Conservation (phyloP, 2,888 invertebrate species). For the Mesorhabditis belari region DNA sequence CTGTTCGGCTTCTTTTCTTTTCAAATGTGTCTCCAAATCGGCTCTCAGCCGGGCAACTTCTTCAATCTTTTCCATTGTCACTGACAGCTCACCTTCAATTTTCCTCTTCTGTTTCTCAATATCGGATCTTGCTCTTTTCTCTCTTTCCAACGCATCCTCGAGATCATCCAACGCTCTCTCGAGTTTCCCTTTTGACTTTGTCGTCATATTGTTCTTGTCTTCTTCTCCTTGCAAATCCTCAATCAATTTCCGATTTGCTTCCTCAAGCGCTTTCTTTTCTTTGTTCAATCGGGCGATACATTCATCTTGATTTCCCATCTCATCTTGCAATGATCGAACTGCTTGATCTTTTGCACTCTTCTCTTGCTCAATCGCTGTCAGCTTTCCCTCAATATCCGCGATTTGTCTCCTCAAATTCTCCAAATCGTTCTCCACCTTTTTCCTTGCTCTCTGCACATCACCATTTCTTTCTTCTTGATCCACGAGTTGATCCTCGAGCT, state of each 20-base stretch:
- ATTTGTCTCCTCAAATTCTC: slow-evolving; percentile 64
- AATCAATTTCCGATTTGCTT: slow-evolving; percentile 57
- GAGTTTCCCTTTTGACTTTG: slow-evolving; percentile 52
- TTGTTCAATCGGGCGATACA: slow-evolving; percentile 51
- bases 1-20: slow-evolving; percentile 97
- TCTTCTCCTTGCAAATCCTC: slow-evolving; percentile 53
- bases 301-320: slow-evolving; percentile 64
- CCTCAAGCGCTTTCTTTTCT: slow-evolving; percentile 70
- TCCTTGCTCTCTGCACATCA: slow-evolving; percentile 45
- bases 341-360: slow-evolving; percentile 52
- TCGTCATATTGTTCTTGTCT: slow-evolving; percentile 53
- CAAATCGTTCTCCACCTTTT: slow-evolving; percentile 61
- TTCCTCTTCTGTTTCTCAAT: slow-evolving; percentile 77
- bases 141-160: slow-evolving; percentile 95
- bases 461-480: slow-evolving; percentile 51
- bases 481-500: slow-evolving; percentile 60
- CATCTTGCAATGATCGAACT: slow-evolving; percentile 57
- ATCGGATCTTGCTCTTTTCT: slow-evolving; percentile 95
- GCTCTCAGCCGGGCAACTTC: slow-evolving; percentile 62
- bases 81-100: slow-evolving; percentile 94
- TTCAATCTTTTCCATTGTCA: slow-evolving; percentile 53
- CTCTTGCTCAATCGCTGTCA: slow-evolving; percentile 49
- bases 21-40: slow-evolving; percentile 84
- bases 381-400: slow-evolving; percentile 38
- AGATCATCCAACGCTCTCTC: slow-evolving; percentile 59